Base-by-base conservation (phyloP, 2,888 invertebrate species). In the Luperina testacea region DNA sequence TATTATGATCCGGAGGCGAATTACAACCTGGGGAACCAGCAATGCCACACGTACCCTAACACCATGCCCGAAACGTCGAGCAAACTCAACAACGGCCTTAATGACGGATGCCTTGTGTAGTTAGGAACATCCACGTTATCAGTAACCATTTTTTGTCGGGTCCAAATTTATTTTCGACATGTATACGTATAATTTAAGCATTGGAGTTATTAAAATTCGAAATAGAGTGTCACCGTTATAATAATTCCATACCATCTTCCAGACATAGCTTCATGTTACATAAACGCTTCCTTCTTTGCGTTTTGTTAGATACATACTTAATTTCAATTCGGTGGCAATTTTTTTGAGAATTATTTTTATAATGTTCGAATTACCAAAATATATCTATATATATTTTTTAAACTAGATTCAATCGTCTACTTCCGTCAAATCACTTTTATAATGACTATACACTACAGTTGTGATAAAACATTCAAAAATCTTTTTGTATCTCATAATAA, bases 41-140 rank as follows among this genome's bases (percentile, higher is more conserved):
- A 97, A 90, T 97, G 97, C 92, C 97, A 97, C 90, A 97, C 96
- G 76, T 97, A 97, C 89, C 96, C 95, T 59, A 91, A 93, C 77
- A 93, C 95, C 63, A 93, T 95, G 57, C 92, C 94, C 74, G 97
- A 97, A 79, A 85, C 94, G 64, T 97, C 97, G 90, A 89, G 90
- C 51, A 97, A 97, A 94, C 97, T 97, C 91, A 96, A 95, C 89
- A 97, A 95, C 92, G 97, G 97, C 89, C 95, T 97, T 88, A 97
- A 97, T 91, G 97, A 97, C 90, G 97, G 97, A 82, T 97, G 97
- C 92, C 97, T 97, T 94, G 97, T 97, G 91, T 97, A 97, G 96
- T 88, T 82, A 84, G 83, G 78, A 72, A 82, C 78, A 77, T 86
- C 80, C 79, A 78, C 75, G 72, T 78, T 87, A 71, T 77, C 78